Base-by-base conservation (phyloP, 2,797 vertebrate genomes). In the Coregonus suidteri region DNA sequence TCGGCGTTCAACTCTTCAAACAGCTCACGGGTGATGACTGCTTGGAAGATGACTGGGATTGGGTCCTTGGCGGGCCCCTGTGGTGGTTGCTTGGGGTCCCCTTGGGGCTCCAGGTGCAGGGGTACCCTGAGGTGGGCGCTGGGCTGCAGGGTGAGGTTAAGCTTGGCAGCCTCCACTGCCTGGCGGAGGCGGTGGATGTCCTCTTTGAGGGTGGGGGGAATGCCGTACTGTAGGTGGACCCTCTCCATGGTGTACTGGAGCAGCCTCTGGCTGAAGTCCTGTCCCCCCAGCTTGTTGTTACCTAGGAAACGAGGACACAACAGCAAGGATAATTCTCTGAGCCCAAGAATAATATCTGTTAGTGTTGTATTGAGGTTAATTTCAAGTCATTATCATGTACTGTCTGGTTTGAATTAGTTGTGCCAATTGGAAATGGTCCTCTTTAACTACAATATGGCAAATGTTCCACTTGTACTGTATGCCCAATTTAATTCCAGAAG, bases 241-340 rank as follows among this genome's bases (percentile, higher is more conserved):
- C 89, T 91, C 76, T 96, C 93, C 3, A 93, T 94, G 2, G 95
- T 89, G 81, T 96, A 94, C 88, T 96, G 96, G 80, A 99, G 91
- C 87, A 99, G 80, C 79, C 97, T 92, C 88, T 99, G 97, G 86
- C 96, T 99, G 92, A 99, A 99, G 90, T 99, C 98, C 76, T 99
- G 98, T 54, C 98, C 98, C 76, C 98, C 98, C 15, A 99, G 94
- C 86, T 99, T 97, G 90, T 98, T 99, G 85, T 99, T 99, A 31
- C 94, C 95, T 95, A 71, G 9, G 51, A 78, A 71, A 85, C 4
- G 20, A 80, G 14, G 56, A 47, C 25, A 25, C 0, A 66, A 25
- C 53, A 56, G 53, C 53, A 56, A 56, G 14, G 18, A 15, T 56
- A 5, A 56, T 56, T 56, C 53, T 54, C 53, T 47, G 9, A 47